Base-by-base conservation (phyloP, 1,140 invertebrate genomes). In the Drosophila bifasciata region DNA sequence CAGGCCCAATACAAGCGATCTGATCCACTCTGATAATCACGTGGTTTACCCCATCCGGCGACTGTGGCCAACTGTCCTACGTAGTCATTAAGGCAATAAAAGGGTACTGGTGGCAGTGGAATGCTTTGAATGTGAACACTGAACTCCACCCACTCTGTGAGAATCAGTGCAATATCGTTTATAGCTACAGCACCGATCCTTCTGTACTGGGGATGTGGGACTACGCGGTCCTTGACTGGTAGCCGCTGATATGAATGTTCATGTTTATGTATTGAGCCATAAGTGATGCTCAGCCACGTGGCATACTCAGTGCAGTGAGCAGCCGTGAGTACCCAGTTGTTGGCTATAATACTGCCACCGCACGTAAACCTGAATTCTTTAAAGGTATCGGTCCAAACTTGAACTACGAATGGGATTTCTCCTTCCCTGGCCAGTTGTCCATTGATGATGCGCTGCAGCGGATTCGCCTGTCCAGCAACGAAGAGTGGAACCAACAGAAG, bases 261-360 rank as follows among this genome's bases (percentile, higher is more conserved):
- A 9, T 3, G 2, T 32, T 0, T 32, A 2, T 9, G 3, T 9
- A 32, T 11, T 3, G 8, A 9, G 28, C 28, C 28, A 32, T 68
- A 72, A 46, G 66, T 78, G 41, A 73, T 15, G 32, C 51, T 63
- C 0, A 52, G 76, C 9, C 13, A 39, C 3, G 50, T 45, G 13
- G 70, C 77, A 9, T 77, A 68, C 13, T 1, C 40, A 48, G 59
- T 66, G 68, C 94, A 95, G 66, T 95, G 94, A 4, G 93, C 94
- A 13, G 94, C 93, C 2, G 93, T 93, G 23, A 94, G 57, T 3
- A 94, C 84, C 92, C 92, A 94, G 15, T 91, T 45, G 39, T 79
- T 74, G 66, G 89, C 91, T 28, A 95, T 92, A 36, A 95, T 74
- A 17, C 93, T 93, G 8, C 93, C 94, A 2, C 94, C 94, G 74